Conservation (phyloP, 2,797 vertebrate genomes). For the Sparidentex hasta region DNA sequence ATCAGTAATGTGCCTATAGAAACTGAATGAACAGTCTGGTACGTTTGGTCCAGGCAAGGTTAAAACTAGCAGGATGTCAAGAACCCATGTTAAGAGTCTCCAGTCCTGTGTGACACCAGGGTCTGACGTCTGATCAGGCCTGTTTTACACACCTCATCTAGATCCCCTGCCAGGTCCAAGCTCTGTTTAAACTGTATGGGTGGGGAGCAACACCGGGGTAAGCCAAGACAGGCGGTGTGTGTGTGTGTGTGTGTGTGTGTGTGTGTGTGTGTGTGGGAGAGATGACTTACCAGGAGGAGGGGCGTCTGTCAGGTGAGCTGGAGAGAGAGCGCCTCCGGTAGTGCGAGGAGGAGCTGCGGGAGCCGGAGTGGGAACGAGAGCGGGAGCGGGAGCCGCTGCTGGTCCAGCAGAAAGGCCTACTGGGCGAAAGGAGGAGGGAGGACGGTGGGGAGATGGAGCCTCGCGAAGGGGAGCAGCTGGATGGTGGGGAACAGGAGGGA, state of each 20-base stretch:
- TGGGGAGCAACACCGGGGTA: constrained; percentile 40
- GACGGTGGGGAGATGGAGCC: constrained; percentile 94
- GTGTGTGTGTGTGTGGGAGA: not conserved
- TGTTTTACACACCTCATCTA: constrained; percentile 55
- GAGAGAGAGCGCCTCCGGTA: constrained; percentile 94
- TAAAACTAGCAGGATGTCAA: constrained; percentile 50
- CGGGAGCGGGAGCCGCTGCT: constrained; percentile 85
- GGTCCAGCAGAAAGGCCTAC: constrained; percentile 79
- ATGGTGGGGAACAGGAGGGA: constrained; percentile 93
- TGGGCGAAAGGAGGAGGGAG: constrained; percentile 88
- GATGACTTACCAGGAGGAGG: constrained; percentile 90
- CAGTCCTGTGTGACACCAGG: constrained; percentile 39
- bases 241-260: constrained; percentile 19
- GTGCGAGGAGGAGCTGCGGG: constrained; percentile 92
- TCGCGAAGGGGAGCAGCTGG: constrained; percentile 95
- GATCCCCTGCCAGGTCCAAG: constrained; percentile 47
- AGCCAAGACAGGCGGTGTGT: constrained; percentile 50
- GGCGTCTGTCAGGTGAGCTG: constrained; percentile 94
- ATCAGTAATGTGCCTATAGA: no score
- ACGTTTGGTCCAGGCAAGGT: constrained; percentile 11
- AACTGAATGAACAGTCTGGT: no score
- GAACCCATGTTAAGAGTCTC: constrained; percentile 52
- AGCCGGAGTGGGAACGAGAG: constrained; percentile 92
- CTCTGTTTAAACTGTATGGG: constrained; percentile 49
- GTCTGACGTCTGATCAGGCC: constrained; percentile 58